A percentile compares a stretch with the other conserved stretches of the same genome.
These are phyloP conservation scores for Artibeus jamaicensis DNA, from an alignment of 2,797 vertebrate genomes.

Conservation along the genomic window DNA sequence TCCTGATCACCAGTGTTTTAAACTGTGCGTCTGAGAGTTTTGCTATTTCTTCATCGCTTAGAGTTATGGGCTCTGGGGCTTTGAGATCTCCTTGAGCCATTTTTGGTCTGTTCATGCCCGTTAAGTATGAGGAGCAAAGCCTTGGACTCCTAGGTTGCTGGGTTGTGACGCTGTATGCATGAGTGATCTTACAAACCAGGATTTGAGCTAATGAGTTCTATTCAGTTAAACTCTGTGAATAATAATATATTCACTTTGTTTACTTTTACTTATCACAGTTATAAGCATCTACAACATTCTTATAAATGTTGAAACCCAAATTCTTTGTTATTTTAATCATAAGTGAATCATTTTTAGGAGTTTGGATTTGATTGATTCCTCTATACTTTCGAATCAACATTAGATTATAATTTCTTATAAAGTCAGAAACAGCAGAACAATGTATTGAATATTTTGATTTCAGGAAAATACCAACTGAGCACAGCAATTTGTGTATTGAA, in stretches of 20 bases:
- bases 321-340: background rate
- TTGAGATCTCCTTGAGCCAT: too few species aligned
- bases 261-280: background rate
- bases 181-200: background rate
- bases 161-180: too few species aligned
- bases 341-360: background rate
- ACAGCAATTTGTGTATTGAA: background rate
- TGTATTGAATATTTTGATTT: background rate
- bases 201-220: constrained; percentile 9
- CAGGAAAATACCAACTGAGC: background rate
- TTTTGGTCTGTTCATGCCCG: too few species aligned
- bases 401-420: background rate
- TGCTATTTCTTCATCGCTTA: too few species aligned
- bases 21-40: too few species aligned
- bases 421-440: background rate
- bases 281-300: background rate
- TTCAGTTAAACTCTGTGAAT: background rate
- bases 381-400: constrained; percentile 24
- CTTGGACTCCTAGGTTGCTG: too few species aligned
- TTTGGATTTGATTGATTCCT: background rate
- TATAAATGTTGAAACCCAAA: background rate
- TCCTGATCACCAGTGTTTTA: too few species aligned
- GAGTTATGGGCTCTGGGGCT: too few species aligned
- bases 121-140: too few species aligned
- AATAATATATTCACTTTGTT: background rate